Evolutionary conservation across 2,113 vertebrate genomes (phyloP), one percentile per base, ranked within the genome.

Genomic region (Ictalurus punctatus): DNA sequence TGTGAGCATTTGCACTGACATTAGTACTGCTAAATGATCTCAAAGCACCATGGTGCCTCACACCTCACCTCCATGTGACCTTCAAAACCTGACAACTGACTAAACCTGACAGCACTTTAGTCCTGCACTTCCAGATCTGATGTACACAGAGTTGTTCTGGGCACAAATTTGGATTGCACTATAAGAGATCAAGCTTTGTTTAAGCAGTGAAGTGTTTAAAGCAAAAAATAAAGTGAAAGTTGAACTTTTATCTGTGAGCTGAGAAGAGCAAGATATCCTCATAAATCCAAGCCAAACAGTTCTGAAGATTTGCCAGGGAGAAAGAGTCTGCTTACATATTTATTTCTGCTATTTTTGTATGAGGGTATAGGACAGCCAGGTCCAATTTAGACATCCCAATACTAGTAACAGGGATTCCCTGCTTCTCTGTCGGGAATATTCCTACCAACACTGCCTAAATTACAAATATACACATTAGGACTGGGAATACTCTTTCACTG

Each of bases 141-240:
- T 59, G 52, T 89, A 82, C 30, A 21, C 88, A 54, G 67, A 84
- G 16, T 25, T 56, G 30, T 52, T 54, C 71, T 82, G 19, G 34
- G 69, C 61, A 40, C 25, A 69, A 56, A 85, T 83, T 90, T 61
- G 84, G 25, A 19, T 27, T 54, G 86, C 7, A 83, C 89, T 90
- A 80, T 90, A 90, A 91, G 78, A 93, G 93, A 94, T 94, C 93
- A 95, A 90, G 85, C 90, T 83, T 86, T 86, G 92, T 92, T 92
- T 93, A 93, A 95, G 94, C 92, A 92, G 27, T 54, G 59, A 74
- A 87, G 82, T 89, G 89, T 93, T 93, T 94, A 92, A 23, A 67
- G 27, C 25, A 56, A 6, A 80, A 89, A 86, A 85, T 6, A 80
- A 73, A 71, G 85, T 92, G 90, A 93, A 88, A 90, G 93, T 90